Evolutionary conservation across 1,140 invertebrate genomes (phyloP), one percentile per base, ranked within the genome.

Genomic region (Pollicipes pollicipes): DNA sequence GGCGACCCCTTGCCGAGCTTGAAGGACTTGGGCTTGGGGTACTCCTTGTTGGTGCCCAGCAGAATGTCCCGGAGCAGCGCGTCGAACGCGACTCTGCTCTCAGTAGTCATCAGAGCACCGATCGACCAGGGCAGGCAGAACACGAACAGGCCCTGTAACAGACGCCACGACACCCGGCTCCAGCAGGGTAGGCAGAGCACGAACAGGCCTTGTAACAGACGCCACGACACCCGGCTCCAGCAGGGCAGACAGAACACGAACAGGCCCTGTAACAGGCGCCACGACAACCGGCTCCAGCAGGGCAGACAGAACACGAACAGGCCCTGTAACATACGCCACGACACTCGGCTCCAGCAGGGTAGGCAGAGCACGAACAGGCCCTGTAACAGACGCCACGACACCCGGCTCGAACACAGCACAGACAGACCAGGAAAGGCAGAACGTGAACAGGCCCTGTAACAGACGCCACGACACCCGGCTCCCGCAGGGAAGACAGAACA

Each of bases 71-170:
- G 83, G 73, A 91, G 87, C 78, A 88, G 90, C 0, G 78, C 75
- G 77, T 97, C 92, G 80, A 97, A 93, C 21, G 79, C 77, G 76
- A 87, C 84, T 72, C 88, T 85, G 71, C 91, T 90, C 21, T 77
- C 77, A 80, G 85, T 85, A 27, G 84, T 87, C 70, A 93, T 81
- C 0, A 86, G 88, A 0, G 88, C 86, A 70, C 89, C 89, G 72
- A 95, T 81, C 24, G 91, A 90, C 94, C 94, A 98, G 10, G 90
- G 83, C 6, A 93, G 78, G 26, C 86, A 84, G 80, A 97, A 96
- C 58, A 96, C 80, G 74, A 95, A 87, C 35, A 87, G 87, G 76
- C 88, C 88, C 77, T 91, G 90, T 16, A 93, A 81, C 88, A 72
- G 68, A n/a, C n/a, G n/a, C n/a, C n/a, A n/a, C n/a, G n/a, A n/a